Percentiles rank a stretch among this genome's conserved stretches.
These are phyloP conservation scores for Pammene fasciana DNA, from an alignment of 2,888 invertebrate genomes.

Conservation along the genomic window DNA sequence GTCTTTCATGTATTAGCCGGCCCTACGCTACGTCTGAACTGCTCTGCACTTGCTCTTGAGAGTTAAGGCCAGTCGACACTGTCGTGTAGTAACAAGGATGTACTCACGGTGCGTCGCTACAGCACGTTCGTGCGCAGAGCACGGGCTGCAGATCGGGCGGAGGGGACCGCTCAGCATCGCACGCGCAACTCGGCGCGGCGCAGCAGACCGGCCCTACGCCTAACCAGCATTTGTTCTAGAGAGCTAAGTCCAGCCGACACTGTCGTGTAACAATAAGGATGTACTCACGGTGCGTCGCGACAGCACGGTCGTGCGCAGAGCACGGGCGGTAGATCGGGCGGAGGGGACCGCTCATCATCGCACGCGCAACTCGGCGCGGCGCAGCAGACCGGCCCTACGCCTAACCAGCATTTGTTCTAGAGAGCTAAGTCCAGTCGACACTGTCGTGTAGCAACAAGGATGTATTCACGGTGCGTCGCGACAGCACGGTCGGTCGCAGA, in stretches of 20 bases:
- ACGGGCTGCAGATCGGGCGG: constrained; percentile 74
- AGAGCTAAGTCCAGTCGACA: no score
- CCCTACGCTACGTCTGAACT: no score
- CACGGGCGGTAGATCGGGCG: constrained; percentile 74
- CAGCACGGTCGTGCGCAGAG: constrained; percentile 74
- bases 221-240: no score
- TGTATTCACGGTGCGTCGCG: constrained; percentile 72
- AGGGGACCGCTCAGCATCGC: constrained; percentile 82
- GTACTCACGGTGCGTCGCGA: constrained; percentile 74
- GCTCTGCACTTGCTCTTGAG: no score
- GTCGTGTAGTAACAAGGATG: no score
- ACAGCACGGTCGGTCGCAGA: constrained; percentile 74
- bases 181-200: constrained; percentile 79
- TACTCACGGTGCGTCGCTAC: constrained; percentile 75
- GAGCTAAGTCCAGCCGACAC: no score
- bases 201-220: no score
- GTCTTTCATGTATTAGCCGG: no score
- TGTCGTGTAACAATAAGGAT: no score
- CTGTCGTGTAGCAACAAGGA: no score
- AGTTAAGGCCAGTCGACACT: no score
- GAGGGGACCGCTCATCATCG: constrained; percentile 82
- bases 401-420: no score
- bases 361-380: constrained; percentile 80
- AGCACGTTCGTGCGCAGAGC: constrained; percentile 74
- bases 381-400: constrained; percentile 74